A percentile compares a stretch with the other conserved stretches of the same genome.
Conservation (phyloP, 2,113 vertebrate genomes). For the Chiloscyllium plagiosum region DNA sequence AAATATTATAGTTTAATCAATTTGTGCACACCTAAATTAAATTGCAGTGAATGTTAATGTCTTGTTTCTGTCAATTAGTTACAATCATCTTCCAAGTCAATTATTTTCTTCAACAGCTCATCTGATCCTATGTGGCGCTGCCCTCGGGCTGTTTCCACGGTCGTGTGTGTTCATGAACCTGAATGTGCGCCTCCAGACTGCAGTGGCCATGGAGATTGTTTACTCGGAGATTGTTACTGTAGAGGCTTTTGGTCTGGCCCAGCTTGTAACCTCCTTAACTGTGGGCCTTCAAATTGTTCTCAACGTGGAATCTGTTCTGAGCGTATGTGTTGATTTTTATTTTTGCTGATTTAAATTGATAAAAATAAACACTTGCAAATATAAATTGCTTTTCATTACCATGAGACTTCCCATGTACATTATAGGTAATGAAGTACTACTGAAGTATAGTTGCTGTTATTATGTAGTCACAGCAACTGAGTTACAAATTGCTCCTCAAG, state of each 20-base stretch:
- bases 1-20: background rate
- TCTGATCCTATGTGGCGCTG: constrained; percentile 74
- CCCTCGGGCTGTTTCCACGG: constrained; percentile 68
- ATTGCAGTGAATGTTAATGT: background rate
- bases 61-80: background rate
- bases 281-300: constrained; percentile 66
- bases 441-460: background rate
- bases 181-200: constrained; percentile 67
- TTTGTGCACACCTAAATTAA: background rate
- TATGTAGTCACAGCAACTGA: background rate
- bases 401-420: background rate
- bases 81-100: background rate
- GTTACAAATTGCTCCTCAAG: background rate
- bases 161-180: constrained; percentile 74
- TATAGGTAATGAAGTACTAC: background rate
- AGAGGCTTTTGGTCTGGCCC: constrained; percentile 56
- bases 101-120: constrained; percentile 41
- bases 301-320: constrained; percentile 61
- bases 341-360: background rate
- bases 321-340: constrained; percentile 53
- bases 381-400: background rate
- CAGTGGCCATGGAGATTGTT: constrained; percentile 65
- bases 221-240: constrained; percentile 66
- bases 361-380: background rate
- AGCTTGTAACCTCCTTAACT: constrained; percentile 59